These are phyloP conservation scores for Monochamus alternatus DNA, from an alignment of 2,888 invertebrate genomes.

Conservation along the genomic window DNA sequence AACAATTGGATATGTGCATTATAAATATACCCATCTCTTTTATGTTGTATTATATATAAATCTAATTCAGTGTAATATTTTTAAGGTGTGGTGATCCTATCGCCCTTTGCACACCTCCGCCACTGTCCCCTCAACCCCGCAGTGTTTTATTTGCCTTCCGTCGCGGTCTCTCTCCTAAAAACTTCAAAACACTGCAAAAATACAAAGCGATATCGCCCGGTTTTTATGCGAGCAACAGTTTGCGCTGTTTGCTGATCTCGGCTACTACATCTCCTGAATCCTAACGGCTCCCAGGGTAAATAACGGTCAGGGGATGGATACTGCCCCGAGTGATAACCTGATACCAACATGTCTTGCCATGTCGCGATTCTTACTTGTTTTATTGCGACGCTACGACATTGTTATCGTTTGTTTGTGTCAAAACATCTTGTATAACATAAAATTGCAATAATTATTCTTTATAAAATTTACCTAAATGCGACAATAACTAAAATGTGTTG, in stretches of 20 bases:
- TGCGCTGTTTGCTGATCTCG: constrained; percentile 48
- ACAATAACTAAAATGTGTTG: no score
- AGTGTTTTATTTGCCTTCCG: constrained; percentile 56
- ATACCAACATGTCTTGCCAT: constrained; percentile 24
- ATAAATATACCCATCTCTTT: no score
- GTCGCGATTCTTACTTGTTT: constrained; percentile 17
- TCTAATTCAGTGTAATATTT: no score
- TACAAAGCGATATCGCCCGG: constrained; percentile 51
- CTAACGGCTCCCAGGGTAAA: constrained; percentile 16
- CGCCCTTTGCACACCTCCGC: constrained; percentile 2
- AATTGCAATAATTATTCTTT: no score
- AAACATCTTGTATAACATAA: no score
- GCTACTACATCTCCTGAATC: constrained; percentile 42
- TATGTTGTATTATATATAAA: no score
- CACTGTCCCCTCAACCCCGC: constrained; percentile 46
- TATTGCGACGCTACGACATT: background rate
- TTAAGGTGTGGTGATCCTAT: no score
- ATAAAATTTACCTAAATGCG: no score
- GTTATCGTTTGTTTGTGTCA: background rate
- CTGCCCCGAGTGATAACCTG: constrained; percentile 23
- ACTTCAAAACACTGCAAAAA: constrained; percentile 52
- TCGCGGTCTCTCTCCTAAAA: constrained; percentile 47
- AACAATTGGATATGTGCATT: no score
- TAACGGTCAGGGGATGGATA: constrained; percentile 19
- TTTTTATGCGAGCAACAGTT: constrained; percentile 52